phyloP scores from a whole-genome alignment of 2,113 vertebrate genomes.

The Ornithorhynchus anatinus region DNA sequence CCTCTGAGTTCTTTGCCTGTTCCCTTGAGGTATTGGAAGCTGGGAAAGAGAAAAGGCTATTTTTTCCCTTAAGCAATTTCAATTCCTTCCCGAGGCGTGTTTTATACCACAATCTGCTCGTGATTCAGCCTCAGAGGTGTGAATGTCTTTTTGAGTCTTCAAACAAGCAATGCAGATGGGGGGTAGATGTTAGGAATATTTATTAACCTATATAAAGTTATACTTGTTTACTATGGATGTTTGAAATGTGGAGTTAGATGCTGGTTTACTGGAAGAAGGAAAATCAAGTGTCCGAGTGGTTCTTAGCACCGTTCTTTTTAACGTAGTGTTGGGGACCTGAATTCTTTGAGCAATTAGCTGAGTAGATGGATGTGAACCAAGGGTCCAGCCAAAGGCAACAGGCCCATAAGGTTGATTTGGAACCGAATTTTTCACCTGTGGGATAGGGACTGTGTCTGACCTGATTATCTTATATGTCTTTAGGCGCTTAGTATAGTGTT shows the following conservation, averaged over 20 bases:
- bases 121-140: not conserved
- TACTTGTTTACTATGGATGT: not conserved
- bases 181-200: not conserved
- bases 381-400: not conserved
- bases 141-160: not conserved
- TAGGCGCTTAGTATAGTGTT: too few relatives aligned
- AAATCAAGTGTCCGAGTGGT: not conserved
- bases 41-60: too few relatives aligned
- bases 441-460: too few relatives aligned
- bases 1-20: too few relatives aligned
- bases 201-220: not conserved
- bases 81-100: not conserved
- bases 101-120: not conserved
- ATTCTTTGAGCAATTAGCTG: not conserved
- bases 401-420: too few relatives aligned
- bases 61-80: not conserved
- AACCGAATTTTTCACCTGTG: too few relatives aligned
- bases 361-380: not conserved
- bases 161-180: not conserved
- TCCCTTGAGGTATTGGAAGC: too few relatives aligned
- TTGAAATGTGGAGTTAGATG: not conserved
- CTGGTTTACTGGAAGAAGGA: not conserved
- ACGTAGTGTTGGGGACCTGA: not conserved
- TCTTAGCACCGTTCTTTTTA: not conserved
- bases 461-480: too few relatives aligned